Conservation (phyloP, 2,113 vertebrate species). For the Hirundichthys speculiger region DNA sequence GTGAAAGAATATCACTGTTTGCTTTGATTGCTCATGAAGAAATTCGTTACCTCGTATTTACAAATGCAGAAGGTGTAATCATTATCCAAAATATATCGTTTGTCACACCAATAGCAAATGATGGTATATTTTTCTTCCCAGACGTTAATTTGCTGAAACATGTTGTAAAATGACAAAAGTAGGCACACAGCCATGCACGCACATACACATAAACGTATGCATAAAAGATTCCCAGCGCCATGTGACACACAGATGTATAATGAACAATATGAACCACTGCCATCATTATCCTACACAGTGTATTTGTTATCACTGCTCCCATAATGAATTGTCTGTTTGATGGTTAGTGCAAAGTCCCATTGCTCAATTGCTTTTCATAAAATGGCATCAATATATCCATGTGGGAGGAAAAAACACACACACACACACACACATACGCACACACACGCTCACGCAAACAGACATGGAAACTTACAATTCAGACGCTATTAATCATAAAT, state of each 20-base stretch:
- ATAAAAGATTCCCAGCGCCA: constrained; percentile 54
- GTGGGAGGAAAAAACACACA: constrained; percentile 40
- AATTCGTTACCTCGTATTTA: constrained; percentile 75
- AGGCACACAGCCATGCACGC: constrained; percentile 26
- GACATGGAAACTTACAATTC: constrained; percentile 43
- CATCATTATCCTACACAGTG: constrained; percentile 77
- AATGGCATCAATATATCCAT: constrained; percentile 72
- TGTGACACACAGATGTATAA: constrained; percentile 73
- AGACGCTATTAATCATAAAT: constrained; percentile 67
- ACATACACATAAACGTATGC: constrained; percentile 26
- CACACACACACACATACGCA: constrained; percentile 28
- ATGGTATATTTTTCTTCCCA: constrained; percentile 72
- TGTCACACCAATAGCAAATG: constrained; percentile 75
- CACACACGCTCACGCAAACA: constrained; percentile 14
- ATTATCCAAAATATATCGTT: constrained; percentile 76
- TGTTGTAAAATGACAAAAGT: constrained; percentile 77
- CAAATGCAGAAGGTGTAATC: constrained; percentile 70
- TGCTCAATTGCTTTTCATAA: constrained; percentile 77
- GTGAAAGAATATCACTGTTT: constrained; percentile 67
- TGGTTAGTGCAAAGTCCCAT: constrained; percentile 75
- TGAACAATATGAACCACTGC: constrained; percentile 76
- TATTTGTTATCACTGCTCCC: constrained; percentile 75
- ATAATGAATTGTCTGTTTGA: constrained; percentile 80
- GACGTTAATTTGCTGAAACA: constrained; percentile 77
- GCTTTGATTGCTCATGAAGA: constrained; percentile 63